Conservation (phyloP, 2,888 invertebrate genomes). For the Balanococcus diminutus region DNA sequence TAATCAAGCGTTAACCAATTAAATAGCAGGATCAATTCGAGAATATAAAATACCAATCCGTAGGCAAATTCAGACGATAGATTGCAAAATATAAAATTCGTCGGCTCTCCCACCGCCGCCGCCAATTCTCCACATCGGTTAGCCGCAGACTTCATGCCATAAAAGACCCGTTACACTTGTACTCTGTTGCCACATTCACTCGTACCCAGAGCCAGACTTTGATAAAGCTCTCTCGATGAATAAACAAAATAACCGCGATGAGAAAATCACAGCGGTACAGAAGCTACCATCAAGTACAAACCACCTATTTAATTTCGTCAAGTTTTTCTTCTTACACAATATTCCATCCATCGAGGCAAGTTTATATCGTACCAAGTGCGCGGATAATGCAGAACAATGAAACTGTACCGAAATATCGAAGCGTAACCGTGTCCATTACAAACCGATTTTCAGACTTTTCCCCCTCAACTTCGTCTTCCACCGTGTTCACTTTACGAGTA, state of each 20-base stretch:
- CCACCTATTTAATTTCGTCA: not conserved
- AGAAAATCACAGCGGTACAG: not conserved
- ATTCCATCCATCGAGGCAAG: not conserved
- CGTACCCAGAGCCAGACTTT: not conserved
- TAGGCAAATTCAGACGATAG: not conserved
- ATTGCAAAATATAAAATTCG: not conserved
- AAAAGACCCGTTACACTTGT: not conserved
- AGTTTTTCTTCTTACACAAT: slow-evolving; percentile 24
- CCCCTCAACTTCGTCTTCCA: not conserved
- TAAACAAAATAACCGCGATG: not conserved
- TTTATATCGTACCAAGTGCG: not conserved
- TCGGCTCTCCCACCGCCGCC: not conserved
- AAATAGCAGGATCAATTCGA: not conserved
- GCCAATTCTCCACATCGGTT: not conserved
- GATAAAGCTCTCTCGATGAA: not conserved
- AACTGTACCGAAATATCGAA: slow-evolving; percentile 38
- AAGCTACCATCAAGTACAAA: not conserved
- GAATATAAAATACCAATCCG: not conserved
- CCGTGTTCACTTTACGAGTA: not conserved
- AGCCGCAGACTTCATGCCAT: not conserved
- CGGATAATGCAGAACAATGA: slow-evolving; percentile 20
- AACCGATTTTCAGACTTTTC: slow-evolving; percentile 9
- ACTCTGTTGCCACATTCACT: not conserved
- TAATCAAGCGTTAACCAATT: slow-evolving; percentile 42
- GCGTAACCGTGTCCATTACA: slow-evolving; percentile 42